phyloP scores from a whole-genome alignment of 64 coral and sea anemone genomes.

The Montipora efflorescens region DNA sequence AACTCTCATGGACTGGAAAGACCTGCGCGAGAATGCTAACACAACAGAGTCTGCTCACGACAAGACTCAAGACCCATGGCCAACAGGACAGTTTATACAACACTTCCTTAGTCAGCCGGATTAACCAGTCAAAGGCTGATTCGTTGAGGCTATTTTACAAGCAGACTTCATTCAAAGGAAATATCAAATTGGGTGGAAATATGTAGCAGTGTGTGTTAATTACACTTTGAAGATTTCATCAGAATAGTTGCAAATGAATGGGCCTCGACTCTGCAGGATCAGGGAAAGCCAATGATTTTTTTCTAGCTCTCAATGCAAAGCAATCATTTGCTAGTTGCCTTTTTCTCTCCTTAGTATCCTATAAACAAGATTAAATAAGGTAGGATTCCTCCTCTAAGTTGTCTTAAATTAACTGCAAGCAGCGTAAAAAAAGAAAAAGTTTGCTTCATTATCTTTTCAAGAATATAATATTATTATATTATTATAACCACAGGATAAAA shows the following conservation, averaged over 20 bases:
- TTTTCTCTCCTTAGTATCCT: no score
- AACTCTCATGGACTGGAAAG: slow-evolving; percentile 69
- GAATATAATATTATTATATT: neutral
- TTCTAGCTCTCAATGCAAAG: neutral
- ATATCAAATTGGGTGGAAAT: no score
- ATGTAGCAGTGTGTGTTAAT: no score
- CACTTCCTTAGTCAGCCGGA: slow-evolving; percentile 62
- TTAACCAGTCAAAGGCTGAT: neutral
- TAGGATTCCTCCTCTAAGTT: no score
- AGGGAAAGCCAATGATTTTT: neutral
- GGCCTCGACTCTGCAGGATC: neutral
- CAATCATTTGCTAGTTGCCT: no score
- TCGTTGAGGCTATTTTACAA: neutral
- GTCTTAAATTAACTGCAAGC: no score
- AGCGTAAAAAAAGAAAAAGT: neutral
- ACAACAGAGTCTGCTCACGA: slow-evolving; percentile 40
- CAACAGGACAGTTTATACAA: slow-evolving; percentile 68
- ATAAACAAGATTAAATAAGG: neutral
- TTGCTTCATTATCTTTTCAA: neutral
- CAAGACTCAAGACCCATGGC: slow-evolving; percentile 50
- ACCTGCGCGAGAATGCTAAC: slow-evolving; percentile 33
- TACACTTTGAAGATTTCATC: neutral
- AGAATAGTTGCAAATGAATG: neutral
- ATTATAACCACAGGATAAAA: neutral
- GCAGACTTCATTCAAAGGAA: no score